A percentile compares a stretch with the other conserved stretches of the same genome.
Conservation (phyloP, 1,140 invertebrate species). For the Lineus longissimus region DNA sequence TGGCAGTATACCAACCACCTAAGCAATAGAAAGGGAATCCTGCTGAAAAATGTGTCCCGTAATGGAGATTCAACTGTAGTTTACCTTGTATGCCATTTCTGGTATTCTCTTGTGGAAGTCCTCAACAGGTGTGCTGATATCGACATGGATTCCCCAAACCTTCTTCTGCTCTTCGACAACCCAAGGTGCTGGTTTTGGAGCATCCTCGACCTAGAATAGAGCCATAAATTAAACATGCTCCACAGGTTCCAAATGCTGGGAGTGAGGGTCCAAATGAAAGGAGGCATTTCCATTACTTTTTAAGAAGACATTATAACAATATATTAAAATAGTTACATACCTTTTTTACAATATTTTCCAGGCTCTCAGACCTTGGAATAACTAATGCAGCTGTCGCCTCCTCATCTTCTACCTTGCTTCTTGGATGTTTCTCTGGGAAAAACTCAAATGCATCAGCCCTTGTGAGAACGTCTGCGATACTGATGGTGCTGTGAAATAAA, state of each 20-base stretch:
- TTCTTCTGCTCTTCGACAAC: slow-evolving; percentile 20
- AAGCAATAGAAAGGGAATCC: too few relatives aligned
- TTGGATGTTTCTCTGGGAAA: too few relatives aligned
- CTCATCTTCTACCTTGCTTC: too few relatives aligned
- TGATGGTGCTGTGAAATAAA: too few relatives aligned
- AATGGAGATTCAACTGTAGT: background rate
- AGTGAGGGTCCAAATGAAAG: too few relatives aligned
- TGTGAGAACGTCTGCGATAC: too few relatives aligned
- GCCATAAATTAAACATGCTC: background rate
- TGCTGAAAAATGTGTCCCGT: too few relatives aligned
- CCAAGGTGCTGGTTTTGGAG: background rate
- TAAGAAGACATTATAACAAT: too few relatives aligned
- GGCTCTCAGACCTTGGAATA: slow-evolving; percentile 21
- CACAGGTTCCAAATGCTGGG: background rate
- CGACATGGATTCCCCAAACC: slow-evolving; percentile 83
- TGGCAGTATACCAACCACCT: too few relatives aligned
- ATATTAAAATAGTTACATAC: background rate
- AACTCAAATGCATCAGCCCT: too few relatives aligned
- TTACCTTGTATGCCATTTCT: slow-evolving; percentile 71
- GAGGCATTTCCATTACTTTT: too few relatives aligned
- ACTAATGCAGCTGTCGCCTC: too few relatives aligned
- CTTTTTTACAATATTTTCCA: slow-evolving; percentile 19
- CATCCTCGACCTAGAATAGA: background rate
- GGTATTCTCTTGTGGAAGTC: slow-evolving; percentile 81
- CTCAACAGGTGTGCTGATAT: slow-evolving; percentile 71